Conservation (phyloP, 2,888 invertebrate species). For the Hirtodrosophila cameraria region DNA sequence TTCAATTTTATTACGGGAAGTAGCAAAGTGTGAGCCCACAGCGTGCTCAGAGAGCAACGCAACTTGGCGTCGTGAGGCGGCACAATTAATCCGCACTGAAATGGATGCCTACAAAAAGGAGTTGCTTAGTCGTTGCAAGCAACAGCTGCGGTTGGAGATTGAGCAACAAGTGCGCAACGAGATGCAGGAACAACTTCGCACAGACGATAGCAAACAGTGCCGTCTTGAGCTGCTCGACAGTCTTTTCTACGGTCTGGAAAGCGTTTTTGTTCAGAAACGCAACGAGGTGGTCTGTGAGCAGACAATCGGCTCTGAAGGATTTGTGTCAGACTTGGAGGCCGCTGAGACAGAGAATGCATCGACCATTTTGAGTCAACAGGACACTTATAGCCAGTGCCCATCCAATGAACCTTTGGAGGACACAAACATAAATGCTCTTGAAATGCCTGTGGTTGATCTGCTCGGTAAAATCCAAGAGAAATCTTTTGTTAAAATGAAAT, state of each 20-base stretch:
- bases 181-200: conserved; percentile 26
- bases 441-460: conserved; percentile 9
- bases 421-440: neutral
- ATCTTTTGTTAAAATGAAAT: neutral
- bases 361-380: neutral
- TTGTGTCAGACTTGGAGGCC: conserved; percentile 26
- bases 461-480: conserved; percentile 15
- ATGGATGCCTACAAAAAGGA: conserved; percentile 58
- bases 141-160: conserved; percentile 62
- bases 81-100: conserved; percentile 45
- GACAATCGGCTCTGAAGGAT: conserved; percentile 27
- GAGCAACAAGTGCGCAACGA: conserved; percentile 62
- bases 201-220: conserved; percentile 43
- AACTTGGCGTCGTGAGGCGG: conserved; percentile 60
- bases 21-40: conserved; percentile 23
- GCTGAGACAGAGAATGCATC: conserved; percentile 8
- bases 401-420: neutral
- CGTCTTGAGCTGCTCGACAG: conserved; percentile 52
- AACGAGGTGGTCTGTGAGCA: conserved; percentile 33
- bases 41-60: conserved; percentile 59
- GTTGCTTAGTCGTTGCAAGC: conserved; percentile 42
- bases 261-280: conserved; percentile 57
- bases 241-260: conserved; percentile 61
- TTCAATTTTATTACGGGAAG: conserved; percentile 35
- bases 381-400: neutral